Evolutionary conservation across 2,797 vertebrate genomes (phyloP).

Genomic region (Syngnathus rostellatus): DNA sequence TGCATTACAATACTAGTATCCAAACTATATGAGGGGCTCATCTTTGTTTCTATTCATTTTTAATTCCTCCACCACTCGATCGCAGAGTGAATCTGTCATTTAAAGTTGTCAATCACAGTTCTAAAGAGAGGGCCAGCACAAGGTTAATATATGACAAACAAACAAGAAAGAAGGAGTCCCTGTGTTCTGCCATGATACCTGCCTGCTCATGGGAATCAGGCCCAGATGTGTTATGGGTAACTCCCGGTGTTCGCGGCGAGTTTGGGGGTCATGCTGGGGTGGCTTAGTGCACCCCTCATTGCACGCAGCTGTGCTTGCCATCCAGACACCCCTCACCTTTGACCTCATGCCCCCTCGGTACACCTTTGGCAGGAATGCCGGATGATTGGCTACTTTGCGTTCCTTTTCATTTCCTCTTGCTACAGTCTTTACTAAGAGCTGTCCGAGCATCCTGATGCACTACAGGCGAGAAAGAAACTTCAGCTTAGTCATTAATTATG

Average conservation of each 20-base stretch:
- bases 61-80: conserved; percentile 6
- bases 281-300: conserved; percentile 59
- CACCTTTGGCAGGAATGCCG: conserved; percentile 57
- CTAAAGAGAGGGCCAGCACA: conserved; percentile 47
- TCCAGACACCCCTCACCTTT: conserved; percentile 57
- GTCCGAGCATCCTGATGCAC: conserved; percentile 31
- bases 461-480: conserved; percentile 41
- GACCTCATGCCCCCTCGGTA: conserved; percentile 50
- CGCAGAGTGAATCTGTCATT: conserved; percentile 28
- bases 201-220: conserved; percentile 57
- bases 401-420: conserved; percentile 64
- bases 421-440: conserved; percentile 44
- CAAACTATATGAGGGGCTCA: background rate
- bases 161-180: conserved; percentile 62
- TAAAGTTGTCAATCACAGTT: conserved; percentile 61
- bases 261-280: conserved; percentile 56
- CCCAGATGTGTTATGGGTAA: conserved; percentile 71
- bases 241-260: conserved; percentile 52
- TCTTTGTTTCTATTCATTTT: background rate
- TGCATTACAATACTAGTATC: background rate
- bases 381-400: conserved; percentile 62
- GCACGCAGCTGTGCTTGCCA: conserved; percentile 65
- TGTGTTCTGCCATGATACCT: conserved; percentile 56
- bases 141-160: conserved; percentile 71
- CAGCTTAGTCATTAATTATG: conserved; percentile 61